Percentiles rank a stretch among this genome's conserved stretches.
phyloP scores from a whole-genome alignment of 1,140 invertebrate genomes.

The Chionoecetes opilio region DNA sequence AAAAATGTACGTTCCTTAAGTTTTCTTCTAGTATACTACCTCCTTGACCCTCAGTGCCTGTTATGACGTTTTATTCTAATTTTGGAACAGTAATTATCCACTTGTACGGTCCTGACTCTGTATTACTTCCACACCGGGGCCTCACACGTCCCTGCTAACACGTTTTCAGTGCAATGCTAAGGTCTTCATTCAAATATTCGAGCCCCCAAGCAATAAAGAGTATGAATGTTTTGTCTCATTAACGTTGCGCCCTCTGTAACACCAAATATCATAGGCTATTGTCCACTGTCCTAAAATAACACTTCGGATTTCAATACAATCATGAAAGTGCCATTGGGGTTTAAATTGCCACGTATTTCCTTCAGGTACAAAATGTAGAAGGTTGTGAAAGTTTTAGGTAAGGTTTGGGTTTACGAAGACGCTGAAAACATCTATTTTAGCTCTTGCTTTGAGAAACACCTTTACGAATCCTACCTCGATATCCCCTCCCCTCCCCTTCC shows the following conservation, averaged over 20 bases:
- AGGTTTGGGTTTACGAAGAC: background rate
- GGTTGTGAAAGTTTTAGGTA: background rate
- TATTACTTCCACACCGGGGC: background rate
- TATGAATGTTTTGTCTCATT: no score
- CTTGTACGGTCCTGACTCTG: background rate
- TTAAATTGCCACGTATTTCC: background rate
- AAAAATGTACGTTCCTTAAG: background rate
- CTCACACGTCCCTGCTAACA: no score
- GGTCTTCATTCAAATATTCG: no score
- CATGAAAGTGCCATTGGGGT: background rate
- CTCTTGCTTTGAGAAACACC: slow-evolving; percentile 4
- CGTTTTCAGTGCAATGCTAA: no score
- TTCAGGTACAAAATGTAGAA: background rate
- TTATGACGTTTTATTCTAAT: background rate
- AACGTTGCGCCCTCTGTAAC: no score
- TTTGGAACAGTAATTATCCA: background rate
- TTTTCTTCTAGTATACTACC: background rate
- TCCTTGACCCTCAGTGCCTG: background rate
- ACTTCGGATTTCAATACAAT: background rate
- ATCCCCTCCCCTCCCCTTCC: background rate
- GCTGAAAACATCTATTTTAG: background rate
- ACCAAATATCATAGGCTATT: no score
- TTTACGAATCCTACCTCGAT: background rate
- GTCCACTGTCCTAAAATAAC: background rate
- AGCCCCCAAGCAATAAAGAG: no score